These are phyloP conservation scores for Phoronis australis DNA, from an alignment of 2,888 invertebrate species.

Conservation along the genomic window DNA sequence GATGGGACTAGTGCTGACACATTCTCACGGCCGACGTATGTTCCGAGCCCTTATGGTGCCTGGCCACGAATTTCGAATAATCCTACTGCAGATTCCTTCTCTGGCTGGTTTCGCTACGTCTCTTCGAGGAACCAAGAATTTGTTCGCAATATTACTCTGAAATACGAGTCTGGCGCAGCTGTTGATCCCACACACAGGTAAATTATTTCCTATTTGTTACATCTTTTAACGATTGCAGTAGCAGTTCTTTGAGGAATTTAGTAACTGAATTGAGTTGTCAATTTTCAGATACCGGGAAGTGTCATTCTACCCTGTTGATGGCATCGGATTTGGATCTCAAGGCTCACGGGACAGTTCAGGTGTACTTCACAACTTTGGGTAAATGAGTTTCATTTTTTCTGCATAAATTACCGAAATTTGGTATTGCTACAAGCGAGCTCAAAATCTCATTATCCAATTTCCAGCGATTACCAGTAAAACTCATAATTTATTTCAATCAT, in stretches of 20 bases:
- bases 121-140: constrained; percentile 14
- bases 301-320: constrained; percentile 30
- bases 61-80: constrained; percentile 20
- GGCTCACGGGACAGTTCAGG: constrained; percentile 26
- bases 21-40: constrained; percentile 16
- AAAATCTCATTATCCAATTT: too few species aligned
- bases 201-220: too few species aligned
- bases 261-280: too few species aligned
- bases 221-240: too few species aligned
- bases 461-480: too few species aligned
- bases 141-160: constrained; percentile 14
- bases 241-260: background rate
- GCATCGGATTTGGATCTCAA: constrained; percentile 25
- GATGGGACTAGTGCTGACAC: constrained; percentile 2
- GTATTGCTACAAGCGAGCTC: too few species aligned
- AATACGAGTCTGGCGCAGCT: background rate
- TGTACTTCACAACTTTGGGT: constrained; percentile 33
- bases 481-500: too few species aligned
- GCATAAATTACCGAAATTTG: too few species aligned
- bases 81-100: constrained; percentile 27
- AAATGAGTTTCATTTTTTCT: constrained; percentile 1
- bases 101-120: constrained; percentile 24
- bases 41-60: constrained; percentile 20
- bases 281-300: constrained; percentile 18
- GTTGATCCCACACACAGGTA: constrained; percentile 15